phyloP scores from a whole-genome alignment of 2,797 vertebrate genomes.

The Morus bassanus region DNA sequence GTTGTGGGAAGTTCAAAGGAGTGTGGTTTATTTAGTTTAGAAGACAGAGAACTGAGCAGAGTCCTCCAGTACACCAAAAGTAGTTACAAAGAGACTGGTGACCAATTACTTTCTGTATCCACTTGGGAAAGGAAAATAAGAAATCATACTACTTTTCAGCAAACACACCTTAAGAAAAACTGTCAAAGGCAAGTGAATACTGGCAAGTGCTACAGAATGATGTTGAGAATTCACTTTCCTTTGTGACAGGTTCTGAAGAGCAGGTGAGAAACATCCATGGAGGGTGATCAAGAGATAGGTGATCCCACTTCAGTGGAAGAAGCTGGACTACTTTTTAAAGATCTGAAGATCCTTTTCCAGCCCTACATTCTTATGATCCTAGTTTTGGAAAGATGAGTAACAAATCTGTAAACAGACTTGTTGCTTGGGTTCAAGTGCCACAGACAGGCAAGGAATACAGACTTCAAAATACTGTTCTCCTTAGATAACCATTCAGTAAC shows the following conservation, averaged over 20 bases:
- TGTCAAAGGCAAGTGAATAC: background rate
- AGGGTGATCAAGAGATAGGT: background rate
- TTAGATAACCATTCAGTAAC: background rate
- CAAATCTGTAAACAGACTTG: background rate
- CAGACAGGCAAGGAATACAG: background rate
- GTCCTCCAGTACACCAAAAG: background rate
- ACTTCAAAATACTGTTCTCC: background rate
- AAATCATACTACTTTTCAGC: background rate
- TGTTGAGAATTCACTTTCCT: background rate
- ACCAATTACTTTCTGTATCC: background rate
- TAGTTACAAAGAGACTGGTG: background rate
- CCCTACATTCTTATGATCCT: background rate
- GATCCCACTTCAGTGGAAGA: background rate
- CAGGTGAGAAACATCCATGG: background rate
- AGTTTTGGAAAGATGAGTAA: background rate
- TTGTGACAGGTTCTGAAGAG: background rate
- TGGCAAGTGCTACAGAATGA: background rate
- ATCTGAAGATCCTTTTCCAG: background rate
- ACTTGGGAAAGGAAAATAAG: background rate
- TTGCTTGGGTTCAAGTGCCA: background rate
- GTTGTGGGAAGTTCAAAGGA: background rate
- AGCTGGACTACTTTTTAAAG: background rate
- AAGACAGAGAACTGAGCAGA: background rate
- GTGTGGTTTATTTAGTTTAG: background rate
- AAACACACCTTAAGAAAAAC: background rate